Evolutionary conservation across 1,140 invertebrate genomes (phyloP).

Genomic region (Megalonaias nervosa): DNA sequence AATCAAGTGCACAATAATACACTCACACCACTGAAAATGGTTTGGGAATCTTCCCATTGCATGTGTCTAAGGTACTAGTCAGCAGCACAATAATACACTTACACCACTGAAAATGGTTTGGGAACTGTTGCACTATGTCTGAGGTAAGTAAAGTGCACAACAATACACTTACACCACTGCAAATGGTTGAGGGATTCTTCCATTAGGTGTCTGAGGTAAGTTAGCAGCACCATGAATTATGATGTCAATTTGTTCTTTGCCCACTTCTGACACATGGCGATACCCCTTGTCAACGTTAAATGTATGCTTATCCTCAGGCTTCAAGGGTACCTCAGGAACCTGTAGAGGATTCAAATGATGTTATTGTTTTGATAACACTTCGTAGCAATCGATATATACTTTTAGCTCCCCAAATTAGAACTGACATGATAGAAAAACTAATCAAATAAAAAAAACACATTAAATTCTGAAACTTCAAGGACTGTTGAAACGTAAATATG

Average conservation of each 20-base stretch:
- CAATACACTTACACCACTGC: slow-evolving; percentile 53
- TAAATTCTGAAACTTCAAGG: too few species aligned
- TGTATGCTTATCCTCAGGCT: slow-evolving; percentile 46
- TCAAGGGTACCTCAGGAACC: slow-evolving; percentile 54
- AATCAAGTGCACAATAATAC: background rate
- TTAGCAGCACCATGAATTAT: slow-evolving; percentile 63
- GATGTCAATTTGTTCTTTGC: slow-evolving; percentile 62
- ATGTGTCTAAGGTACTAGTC: slow-evolving; percentile 45
- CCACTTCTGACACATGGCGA: slow-evolving; percentile 56
- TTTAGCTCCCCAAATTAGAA: too few species aligned
- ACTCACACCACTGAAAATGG: slow-evolving; percentile 61
- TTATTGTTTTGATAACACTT: too few species aligned
- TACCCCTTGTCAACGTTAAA: slow-evolving; percentile 44
- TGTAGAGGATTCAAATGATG: slow-evolving; percentile 13
- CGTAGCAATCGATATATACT: too few species aligned
- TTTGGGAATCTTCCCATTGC: slow-evolving; percentile 42
- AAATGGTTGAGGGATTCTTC: slow-evolving; percentile 52
- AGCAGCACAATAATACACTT: slow-evolving; percentile 33
- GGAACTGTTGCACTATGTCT: too few species aligned
- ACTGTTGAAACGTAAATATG: too few species aligned
- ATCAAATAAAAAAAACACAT: too few species aligned
- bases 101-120: too few species aligned
- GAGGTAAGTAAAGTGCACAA: too few species aligned
- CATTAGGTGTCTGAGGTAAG: slow-evolving; percentile 48
- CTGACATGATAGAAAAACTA: too few species aligned